Evolutionary conservation across 2,113 vertebrate species (phyloP), one percentile per base, ranked within the genome.

Genomic region (Aplodontia rufa): DNA sequence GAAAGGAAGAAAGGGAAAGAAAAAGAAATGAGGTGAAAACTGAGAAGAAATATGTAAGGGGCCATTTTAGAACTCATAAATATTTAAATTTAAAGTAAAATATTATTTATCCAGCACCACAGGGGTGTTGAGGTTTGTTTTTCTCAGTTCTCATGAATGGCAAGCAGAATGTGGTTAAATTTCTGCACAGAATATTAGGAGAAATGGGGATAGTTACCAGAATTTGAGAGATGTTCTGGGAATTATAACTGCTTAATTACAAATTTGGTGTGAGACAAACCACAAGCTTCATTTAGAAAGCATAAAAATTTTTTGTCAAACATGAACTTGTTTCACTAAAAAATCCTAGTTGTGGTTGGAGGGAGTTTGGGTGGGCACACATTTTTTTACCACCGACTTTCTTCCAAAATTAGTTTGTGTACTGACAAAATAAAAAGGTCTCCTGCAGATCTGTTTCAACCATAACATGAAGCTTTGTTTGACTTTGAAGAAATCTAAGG

Each of bases 191-290:
- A 92, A 92, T 76, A 96, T 76, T 90, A 87, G 71, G 51, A 93
- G 53, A 81, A 58, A 68, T 42, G 37, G 35, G 40, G 55, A 30
- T 49, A 92, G 64, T 97, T 94, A 84, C 94, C 90, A 95, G 84
- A 96, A 93, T 40, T 93, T 92, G 42, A 79, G 72, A 91, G 72
- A 81, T 49, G 72, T 97, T 96, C 95, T 96, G 96, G 96, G 74
- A 97, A 92, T 92, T 80, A 68, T 47, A 87, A 60, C 42, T 37
- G 35, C 81, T 94, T 96, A 92, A 93, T 72, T 97, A 80, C 17
- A 95, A 87, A 92, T 84, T 87, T 92, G 45, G 47, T 82, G 76
- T 82, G 81, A 92, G 66, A 90, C 60, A 96, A 97, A 85, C 81
- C 90, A 93, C 91, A 95, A 94, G 78, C 53, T 55, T 96, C 87